Evolutionary conservation across 2,113 vertebrate genomes (phyloP).

Genomic region (Neogobius melanostomus): DNA sequence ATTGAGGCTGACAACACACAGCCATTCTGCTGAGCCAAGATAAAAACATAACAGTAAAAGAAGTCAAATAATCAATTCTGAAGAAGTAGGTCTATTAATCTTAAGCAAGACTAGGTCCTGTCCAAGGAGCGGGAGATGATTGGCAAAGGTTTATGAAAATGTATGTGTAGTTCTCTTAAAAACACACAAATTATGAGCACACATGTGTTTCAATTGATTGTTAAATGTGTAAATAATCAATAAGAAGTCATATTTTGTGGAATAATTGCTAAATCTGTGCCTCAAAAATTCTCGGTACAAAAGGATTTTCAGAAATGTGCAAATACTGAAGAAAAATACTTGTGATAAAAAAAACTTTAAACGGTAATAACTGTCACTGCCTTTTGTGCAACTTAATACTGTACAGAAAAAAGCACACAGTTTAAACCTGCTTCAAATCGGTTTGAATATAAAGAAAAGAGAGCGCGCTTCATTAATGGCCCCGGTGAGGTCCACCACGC

Average conservation of each 20-base stretch:
- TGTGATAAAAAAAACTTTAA: no score
- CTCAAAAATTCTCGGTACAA: no score
- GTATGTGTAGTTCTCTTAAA: no score
- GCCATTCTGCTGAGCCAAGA: constrained; percentile 67
- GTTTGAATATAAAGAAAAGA: neutral
- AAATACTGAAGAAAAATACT: no score
- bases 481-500: neutral
- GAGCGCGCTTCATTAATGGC: neutral
- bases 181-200: no score
- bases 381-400: neutral
- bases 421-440: neutral
- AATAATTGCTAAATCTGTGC: neutral
- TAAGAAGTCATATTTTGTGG: neutral
- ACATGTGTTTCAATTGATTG: no score
- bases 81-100: constrained; percentile 62
- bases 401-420: neutral
- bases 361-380: neutral
- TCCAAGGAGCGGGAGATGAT: constrained; percentile 31
- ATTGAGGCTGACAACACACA: constrained; percentile 45
- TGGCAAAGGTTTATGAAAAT: constrained; percentile 32
- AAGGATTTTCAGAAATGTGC: no score
- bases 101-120: constrained; percentile 33
- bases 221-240: constrained; percentile 4
- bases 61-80: constrained; percentile 63
- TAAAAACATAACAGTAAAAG: constrained; percentile 64